phyloP scores from a whole-genome alignment of 2,797 vertebrate genomes.

The Hylomyscus alleni region DNA sequence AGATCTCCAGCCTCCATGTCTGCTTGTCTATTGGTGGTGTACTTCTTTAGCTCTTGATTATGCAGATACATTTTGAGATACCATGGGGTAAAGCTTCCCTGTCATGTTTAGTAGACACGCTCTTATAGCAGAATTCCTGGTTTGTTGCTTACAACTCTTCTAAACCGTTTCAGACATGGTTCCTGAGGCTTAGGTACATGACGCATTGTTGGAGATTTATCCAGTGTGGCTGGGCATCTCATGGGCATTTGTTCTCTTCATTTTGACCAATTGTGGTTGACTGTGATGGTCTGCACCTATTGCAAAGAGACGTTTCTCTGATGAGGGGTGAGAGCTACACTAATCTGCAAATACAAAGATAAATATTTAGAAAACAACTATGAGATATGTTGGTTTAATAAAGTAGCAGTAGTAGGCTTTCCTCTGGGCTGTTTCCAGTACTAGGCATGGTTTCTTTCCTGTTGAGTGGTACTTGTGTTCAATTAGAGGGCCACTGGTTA shows the following conservation, averaged over 20 bases:
- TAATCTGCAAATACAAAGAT: not conserved
- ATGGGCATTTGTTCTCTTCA: not conserved
- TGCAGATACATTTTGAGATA: not conserved
- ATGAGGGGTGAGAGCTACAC: not conserved
- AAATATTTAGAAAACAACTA: not conserved
- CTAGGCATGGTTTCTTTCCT: not conserved
- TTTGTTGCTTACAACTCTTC: not conserved
- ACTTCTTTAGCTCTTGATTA: too few relatives aligned
- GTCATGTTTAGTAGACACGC: not conserved
- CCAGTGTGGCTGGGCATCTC: not conserved
- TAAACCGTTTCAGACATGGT: not conserved
- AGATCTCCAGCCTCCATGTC: not conserved
- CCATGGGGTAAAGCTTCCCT: not conserved
- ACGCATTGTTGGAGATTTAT: not conserved
- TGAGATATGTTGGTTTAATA: not conserved
- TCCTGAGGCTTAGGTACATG: not conserved
- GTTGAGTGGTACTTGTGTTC: not conserved
- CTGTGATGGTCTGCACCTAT: not conserved
- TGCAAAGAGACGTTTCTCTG: not conserved
- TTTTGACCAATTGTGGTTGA: not conserved
- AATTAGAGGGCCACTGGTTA: not conserved
- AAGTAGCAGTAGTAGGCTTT: not conserved
- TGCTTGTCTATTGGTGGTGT: not conserved
- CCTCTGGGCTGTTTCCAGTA: not conserved
- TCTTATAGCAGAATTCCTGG: not conserved